Evolutionary conservation across 1,140 invertebrate species (phyloP).

Genomic region (Solenopsis invicta): DNA sequence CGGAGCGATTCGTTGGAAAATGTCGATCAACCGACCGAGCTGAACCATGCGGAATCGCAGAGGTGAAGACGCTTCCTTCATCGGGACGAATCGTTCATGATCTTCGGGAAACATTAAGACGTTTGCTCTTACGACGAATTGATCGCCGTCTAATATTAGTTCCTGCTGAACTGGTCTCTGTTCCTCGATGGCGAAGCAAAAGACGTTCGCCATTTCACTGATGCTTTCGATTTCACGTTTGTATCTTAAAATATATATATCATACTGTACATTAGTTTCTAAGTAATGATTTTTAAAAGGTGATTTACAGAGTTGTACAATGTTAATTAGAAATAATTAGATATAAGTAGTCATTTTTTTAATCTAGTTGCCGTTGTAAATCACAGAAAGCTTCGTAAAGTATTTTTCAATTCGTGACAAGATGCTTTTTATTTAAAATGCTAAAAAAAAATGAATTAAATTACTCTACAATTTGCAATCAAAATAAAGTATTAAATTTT

Average conservation of each 20-base stretch:
- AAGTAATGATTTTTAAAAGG: not conserved
- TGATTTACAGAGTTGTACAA: not conserved
- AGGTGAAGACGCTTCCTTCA: constrained; percentile 69
- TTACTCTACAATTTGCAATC: not conserved
- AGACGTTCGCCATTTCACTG: constrained; percentile 86
- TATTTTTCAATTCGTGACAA: not conserved
- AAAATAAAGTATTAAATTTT: not conserved
- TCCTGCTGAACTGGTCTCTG: constrained; percentile 84
- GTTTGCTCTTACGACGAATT: constrained; percentile 85
- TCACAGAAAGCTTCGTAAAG: not conserved
- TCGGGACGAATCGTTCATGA: constrained; percentile 69
- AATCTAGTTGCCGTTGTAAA: not conserved
- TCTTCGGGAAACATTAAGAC: constrained; percentile 81
- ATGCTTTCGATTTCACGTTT: constrained; percentile 87
- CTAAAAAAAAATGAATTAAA: not conserved
- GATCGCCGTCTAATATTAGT: constrained; percentile 85
- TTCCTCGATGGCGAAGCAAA: constrained; percentile 88
- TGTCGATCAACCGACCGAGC: constrained; percentile 85
- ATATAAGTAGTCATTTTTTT: not conserved
- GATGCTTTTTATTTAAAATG: not conserved
- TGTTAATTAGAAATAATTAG: constrained; percentile 13
- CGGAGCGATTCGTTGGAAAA: constrained; percentile 87
- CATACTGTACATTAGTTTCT: not conserved
- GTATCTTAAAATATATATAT: constrained; percentile 78
- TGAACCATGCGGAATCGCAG: constrained; percentile 86